Evolutionary conservation across 35 echinoderm and acorn worm genomes (phyloP).

Genomic region (Ophioderma brevispina): DNA sequence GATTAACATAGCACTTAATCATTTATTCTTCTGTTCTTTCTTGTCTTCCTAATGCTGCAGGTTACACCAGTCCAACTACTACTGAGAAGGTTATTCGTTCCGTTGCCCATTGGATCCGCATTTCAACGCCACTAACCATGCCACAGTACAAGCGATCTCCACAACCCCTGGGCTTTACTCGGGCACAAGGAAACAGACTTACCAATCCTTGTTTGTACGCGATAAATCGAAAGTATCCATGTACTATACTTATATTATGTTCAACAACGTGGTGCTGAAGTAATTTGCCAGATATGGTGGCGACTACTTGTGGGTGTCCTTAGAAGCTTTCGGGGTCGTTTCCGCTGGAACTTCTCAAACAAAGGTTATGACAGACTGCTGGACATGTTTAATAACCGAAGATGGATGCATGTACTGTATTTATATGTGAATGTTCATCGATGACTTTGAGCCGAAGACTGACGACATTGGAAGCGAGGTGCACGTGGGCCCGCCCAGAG

Average conservation of each 20-base stretch:
- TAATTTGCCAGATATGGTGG: constrained; percentile 94
- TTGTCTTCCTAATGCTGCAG: constrained; percentile 52
- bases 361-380: too few relatives aligned
- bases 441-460: too few relatives aligned
- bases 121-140: constrained; percentile 99
- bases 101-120: constrained; percentile 83
- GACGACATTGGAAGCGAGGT: too few relatives aligned
- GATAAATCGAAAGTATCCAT: constrained; percentile 66
- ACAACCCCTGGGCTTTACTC: constrained; percentile 43
- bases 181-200: constrained; percentile 29
- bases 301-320: constrained; percentile 90
- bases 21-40: neutral
- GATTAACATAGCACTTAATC: too few relatives aligned
- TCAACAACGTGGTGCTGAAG: constrained; percentile 88
- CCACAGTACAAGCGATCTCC: constrained; percentile 80
- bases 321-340: neutral
- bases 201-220: constrained; percentile 92
- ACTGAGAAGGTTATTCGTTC: constrained; percentile 92
- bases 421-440: too few relatives aligned
- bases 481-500: too few relatives aligned
- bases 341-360: too few relatives aligned
- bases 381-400: too few relatives aligned
- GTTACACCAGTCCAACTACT: constrained; percentile 89
- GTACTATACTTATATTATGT: constrained; percentile 83
- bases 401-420: too few relatives aligned